phyloP scores from a whole-genome alignment of 2,113 vertebrate genomes.

The Natator depressus region DNA sequence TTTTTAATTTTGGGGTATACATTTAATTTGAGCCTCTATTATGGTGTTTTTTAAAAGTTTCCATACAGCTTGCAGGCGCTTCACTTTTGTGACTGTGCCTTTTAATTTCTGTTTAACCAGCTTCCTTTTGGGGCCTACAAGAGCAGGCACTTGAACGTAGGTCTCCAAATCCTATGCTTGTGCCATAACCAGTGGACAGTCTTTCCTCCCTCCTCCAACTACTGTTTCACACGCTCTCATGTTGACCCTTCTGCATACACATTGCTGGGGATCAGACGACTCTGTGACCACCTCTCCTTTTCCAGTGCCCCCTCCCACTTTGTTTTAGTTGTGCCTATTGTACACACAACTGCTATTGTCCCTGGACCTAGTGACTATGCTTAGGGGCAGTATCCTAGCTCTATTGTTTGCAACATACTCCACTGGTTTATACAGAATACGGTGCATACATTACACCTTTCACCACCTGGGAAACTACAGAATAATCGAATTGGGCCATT shows the following conservation, averaged over 20 bases:
- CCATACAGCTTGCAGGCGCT: not conserved
- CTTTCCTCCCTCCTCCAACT: not conserved
- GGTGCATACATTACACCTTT: not conserved
- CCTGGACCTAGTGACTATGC: not conserved
- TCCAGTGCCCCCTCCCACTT: not conserved
- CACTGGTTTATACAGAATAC: not conserved
- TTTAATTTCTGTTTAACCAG: not conserved
- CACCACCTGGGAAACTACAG: conserved; percentile 5
- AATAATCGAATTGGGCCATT: conserved; percentile 36
- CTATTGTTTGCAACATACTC: not conserved
- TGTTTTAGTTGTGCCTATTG: not conserved
- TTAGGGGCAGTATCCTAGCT: not conserved
- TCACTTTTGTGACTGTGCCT: not conserved
- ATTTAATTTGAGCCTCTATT: not conserved
- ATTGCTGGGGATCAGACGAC: not conserved
- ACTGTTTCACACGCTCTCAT: not conserved
- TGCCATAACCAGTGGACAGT: not conserved
- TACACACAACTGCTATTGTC: not conserved
- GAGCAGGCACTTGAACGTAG: not conserved
- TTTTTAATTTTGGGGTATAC: not conserved
- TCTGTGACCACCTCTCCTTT: not conserved
- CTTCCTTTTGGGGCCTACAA: not conserved
- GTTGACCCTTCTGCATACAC: not conserved
- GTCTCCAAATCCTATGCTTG: not conserved
- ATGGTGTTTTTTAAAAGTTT: not conserved